Conservation (phyloP, 2,113 vertebrate genomes). For the Tetrao urogallus region DNA sequence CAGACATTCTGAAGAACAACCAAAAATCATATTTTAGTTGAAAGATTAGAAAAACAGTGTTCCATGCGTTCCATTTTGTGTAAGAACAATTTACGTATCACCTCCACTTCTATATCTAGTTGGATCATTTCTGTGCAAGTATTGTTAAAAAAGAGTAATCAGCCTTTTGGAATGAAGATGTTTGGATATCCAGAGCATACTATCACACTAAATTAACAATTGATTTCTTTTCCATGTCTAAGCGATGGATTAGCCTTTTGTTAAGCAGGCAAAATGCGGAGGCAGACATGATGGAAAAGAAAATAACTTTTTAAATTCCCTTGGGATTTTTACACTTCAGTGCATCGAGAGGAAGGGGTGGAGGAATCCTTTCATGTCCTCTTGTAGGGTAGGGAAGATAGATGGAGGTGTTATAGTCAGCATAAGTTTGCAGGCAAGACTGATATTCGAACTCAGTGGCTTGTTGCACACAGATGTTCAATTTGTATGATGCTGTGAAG, state of each 20-base stretch:
- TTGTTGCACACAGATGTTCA: background rate
- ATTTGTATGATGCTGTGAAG: background rate
- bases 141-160: background rate
- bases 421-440: background rate
- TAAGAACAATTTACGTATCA: background rate
- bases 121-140: background rate
- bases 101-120: background rate
- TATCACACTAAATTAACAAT: background rate
- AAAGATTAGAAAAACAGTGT: background rate
- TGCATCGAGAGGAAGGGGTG: background rate
- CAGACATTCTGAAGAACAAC: slow-evolving; percentile 28
- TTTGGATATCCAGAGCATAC: background rate
- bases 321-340: background rate
- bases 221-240: background rate
- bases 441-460: background rate
- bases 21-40: slow-evolving; percentile 34
- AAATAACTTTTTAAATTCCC: background rate
- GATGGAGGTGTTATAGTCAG: background rate
- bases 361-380: background rate
- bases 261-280: background rate
- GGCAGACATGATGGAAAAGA: background rate
- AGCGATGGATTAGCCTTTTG: background rate
- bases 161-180: slow-evolving; percentile 2
- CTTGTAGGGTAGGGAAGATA: background rate
- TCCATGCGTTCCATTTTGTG: background rate